Evolutionary conservation across 2,113 vertebrate species (phyloP), one percentile per base, ranked within the genome.

Genomic region (Hoplias malabaricus): DNA sequence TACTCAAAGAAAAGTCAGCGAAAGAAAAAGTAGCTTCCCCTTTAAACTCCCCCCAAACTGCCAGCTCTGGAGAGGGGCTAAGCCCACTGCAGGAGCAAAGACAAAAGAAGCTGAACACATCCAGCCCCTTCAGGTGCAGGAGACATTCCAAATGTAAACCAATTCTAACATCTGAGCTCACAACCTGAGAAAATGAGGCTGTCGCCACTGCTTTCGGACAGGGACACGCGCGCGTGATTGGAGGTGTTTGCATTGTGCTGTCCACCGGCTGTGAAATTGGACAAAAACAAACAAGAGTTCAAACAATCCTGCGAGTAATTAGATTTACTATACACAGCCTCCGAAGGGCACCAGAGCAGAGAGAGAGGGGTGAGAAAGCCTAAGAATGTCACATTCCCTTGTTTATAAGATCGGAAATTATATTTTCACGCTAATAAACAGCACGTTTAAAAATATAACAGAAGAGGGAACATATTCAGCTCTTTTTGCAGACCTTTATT

Each of bases 1-100:
- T 81, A 75, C 40, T 84, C 80, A 81, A 83, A 79, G 48, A 40
- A 65, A 50, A 65, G 76, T 72, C 56, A 72, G 80, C 75, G 34
- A 69, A 59, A 79, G 46, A 5, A 53, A 31, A 36, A 11, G 13
- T 9, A 50, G 9, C 7, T 1, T 48, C 12, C 50, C 46, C 62
- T 54, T 67, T 40, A 31, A 75, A 54, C 57, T 66, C 43, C 62
- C 54, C 16, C 25, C 34, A 19, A 54, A 34, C 2, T 25, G 21
- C 33, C 43, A 21, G 50, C 4, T n/a, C 50, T 36, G 12, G 13
- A 38, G 31, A 27, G 34, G 12, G 23, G 48, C 27, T 3, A 19
- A 66, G 21, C 43, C 27, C 23, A 5, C 2, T 5, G 31, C 21
- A 12, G 42, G 25, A 57, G 21, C 16, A 0, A n/a, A 50, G 29